Base-by-base conservation (phyloP, 2,797 vertebrate genomes). In the Acestrorhynchus altus region DNA sequence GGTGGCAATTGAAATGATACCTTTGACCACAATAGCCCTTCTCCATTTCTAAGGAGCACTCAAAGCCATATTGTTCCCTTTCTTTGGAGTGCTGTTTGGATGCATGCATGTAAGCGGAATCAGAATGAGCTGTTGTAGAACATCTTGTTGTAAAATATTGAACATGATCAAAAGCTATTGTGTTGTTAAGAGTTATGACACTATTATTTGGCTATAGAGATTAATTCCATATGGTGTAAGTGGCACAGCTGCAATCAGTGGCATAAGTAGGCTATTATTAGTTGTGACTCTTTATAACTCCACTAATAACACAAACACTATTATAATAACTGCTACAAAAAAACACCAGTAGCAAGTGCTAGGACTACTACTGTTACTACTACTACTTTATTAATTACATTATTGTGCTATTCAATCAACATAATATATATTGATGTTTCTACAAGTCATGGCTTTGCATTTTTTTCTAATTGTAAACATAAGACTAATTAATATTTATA, bases 21-120 rank as follows among this genome's bases (percentile, higher is more conserved):
- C 88, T 92, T 89, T 86, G 84, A 92, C 82, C 89, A 92, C 92
- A 93, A 93, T 90, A 88, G 90, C 89, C 84, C 88, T 91, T 91
- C 91, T 92, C 90, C 90, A 89, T 92, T 93, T 93, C 90, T 89
- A 90, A 76, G 86, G 88, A 92, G 91, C 93, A 91, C 91, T 92
- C 91, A 91, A 92, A 92, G 81, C 87, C 89, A 80, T 77, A 88
- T 94, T 94, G 92, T 94, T 90, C 90, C 90, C 81, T 92, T 93
- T 92, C 90, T 94, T 88, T 84, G 81, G 51, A 54, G 74, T 87
- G 88, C 90, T 93, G 91, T 93, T 93, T 93, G 90, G 90, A 92
- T 91, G 90, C 90, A 91, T 91, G 90, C 87, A 51, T 84, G 81
- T 91, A 91, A 90, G 86, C 88, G 90, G 86, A 92, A 91, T 91